phyloP scores from a whole-genome alignment of 2,888 invertebrate species.

The Cyrtodaria siliqua region DNA sequence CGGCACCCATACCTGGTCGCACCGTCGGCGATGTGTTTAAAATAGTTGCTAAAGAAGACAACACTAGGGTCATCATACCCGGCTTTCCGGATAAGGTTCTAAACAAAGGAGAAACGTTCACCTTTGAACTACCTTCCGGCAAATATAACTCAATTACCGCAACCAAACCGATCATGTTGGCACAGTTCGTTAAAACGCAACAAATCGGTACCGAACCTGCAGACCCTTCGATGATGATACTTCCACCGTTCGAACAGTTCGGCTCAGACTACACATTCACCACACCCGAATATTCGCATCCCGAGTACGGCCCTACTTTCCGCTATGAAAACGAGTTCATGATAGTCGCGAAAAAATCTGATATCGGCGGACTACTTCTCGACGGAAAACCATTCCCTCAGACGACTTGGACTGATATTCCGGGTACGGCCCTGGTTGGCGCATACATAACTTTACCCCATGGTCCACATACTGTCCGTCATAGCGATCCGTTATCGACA shows the following conservation, averaged over 20 bases:
- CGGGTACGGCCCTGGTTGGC: constrained; percentile 60
- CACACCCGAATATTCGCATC: constrained; percentile 69
- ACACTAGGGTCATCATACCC: constrained; percentile 54
- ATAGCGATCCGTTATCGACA: constrained; percentile 66
- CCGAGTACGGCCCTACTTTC: constrained; percentile 40
- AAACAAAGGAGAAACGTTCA: constrained; percentile 43
- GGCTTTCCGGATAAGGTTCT: constrained; percentile 51
- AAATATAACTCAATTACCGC: constrained; percentile 55
- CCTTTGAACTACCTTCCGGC: constrained; percentile 49
- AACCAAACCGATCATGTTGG: constrained; percentile 60
- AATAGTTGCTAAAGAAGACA: constrained; percentile 65
- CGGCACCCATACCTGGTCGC: constrained; percentile 75
- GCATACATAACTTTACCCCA: constrained; percentile 58
- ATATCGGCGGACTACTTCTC: constrained; percentile 59
- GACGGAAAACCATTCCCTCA: constrained; percentile 67
- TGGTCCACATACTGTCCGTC: constrained; percentile 69
- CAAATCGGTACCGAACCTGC: constrained; percentile 58
- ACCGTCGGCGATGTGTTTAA: constrained; percentile 75
- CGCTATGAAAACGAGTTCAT: constrained; percentile 57
- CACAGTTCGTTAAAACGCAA: constrained; percentile 72
- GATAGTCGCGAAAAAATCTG: constrained; percentile 59
- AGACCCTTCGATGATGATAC: constrained; percentile 78
- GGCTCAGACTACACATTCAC: constrained; percentile 71
- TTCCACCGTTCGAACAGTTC: constrained; percentile 75
- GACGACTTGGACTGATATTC: constrained; percentile 61